Evolutionary conservation across 2,797 vertebrate genomes (phyloP), one percentile per base, ranked within the genome.

Genomic region (Hypotaenidia okinawae): DNA sequence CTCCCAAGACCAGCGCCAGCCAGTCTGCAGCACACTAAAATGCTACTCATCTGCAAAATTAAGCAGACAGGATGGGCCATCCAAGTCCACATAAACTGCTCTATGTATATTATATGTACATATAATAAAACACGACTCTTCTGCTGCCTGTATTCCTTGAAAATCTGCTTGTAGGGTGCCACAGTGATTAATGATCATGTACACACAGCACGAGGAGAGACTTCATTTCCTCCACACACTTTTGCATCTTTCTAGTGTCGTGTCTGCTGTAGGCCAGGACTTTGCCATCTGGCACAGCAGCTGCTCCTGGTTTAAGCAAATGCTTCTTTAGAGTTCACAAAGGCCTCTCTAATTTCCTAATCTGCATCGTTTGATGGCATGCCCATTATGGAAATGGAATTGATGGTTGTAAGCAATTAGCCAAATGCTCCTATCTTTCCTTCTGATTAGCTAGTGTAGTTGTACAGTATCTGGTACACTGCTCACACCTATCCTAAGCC

Each of bases 221-320:
- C 0, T 22, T 19, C 11, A 10, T 33, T 77, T 63, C 55, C 64
- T 49, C 27, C 1, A 0, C 4, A 23, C 3, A 3, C 61, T 77
- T 75, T 9, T 35, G 49, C 22, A 2, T 61, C 73, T 32, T 89
- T 57, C n/a, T 49, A 68, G n/a, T 23, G 23, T 21, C 37, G 4
- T 1, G 12, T 54, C 80, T 84, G 61, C 39, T 54, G 35, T 17
- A 52, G 66, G 59, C 52, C 33, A 77, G 59, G 49, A 27, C 78
- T 76, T 70, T 0, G 4, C 52, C 83, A 80, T 90, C 83, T 80
- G 90, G 79, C 75, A 64, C 54, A 59, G 84, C 69, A 93, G 90
- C 75, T 90, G 91, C 62, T 89, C 67, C 63, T 37, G 67, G 17
- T 90, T 82, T 78, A 66, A 91, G 58, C 18, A 91, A 93, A 93